phyloP scores from a whole-genome alignment of 2,797 vertebrate species.

The Myotis findleyi region DNA sequence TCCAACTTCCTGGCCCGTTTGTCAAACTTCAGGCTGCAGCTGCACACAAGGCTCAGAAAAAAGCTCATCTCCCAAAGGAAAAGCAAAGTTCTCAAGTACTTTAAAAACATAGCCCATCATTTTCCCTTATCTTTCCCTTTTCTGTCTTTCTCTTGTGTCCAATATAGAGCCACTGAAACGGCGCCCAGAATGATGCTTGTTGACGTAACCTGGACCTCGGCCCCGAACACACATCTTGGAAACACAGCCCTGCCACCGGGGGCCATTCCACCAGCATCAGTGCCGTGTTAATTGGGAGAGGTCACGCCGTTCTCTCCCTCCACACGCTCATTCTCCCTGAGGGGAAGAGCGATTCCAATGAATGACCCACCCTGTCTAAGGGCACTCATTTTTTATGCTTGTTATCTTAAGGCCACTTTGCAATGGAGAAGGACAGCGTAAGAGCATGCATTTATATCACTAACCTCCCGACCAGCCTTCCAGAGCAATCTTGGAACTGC shows the following conservation, averaged over 20 bases:
- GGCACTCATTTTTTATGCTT: conserved; percentile 4
- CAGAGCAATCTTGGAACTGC: not conserved
- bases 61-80: conserved; percentile 15
- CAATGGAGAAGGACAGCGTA: conserved; percentile 47
- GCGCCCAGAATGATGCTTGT: conserved; percentile 73
- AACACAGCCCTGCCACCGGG: conserved; percentile 65
- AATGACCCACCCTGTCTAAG: conserved; percentile 24
- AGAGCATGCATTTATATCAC: not conserved
- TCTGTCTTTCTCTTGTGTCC: conserved; percentile 49
- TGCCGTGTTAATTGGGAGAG: conserved; percentile 80
- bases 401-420: conserved; percentile 29
- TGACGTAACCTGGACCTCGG: conserved; percentile 65
- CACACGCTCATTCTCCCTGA: conserved; percentile 57
- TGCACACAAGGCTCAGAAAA: not conserved
- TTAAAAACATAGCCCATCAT: conserved; percentile 63
- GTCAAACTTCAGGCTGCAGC: conserved; percentile 53
- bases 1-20: conserved; percentile 54
- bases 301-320: conserved; percentile 76
- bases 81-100: conserved; percentile 44
- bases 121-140: conserved; percentile 16
- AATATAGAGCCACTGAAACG: conserved; percentile 54
- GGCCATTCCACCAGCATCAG: not conserved
- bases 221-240: not conserved
- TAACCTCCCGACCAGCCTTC: not conserved
- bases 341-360: conserved; percentile 33